Base-by-base conservation (phyloP, 1,140 invertebrate species). In the Papilio polytes region DNA sequence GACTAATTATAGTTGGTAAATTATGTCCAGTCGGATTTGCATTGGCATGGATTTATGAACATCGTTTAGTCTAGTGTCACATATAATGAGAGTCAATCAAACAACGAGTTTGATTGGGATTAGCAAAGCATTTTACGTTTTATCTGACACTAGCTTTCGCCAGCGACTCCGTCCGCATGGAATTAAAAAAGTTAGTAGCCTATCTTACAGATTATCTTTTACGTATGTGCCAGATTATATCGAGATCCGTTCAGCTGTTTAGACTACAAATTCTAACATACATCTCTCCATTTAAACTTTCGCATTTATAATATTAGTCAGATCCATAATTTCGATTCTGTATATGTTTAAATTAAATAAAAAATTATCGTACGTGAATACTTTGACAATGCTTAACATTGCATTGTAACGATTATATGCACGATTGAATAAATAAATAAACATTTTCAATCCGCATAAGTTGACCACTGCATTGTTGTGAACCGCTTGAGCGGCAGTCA, bases 41-140 rank as follows among this genome's bases (percentile, higher is more conserved):
- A 31, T 70, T 36, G 63, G 36, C 63, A 70, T 70, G 63, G 26
- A 70, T 70, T 70, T 70, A 70, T 70, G 63, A 70, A 31, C 22
- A 31, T 70, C 63, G 26, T 70, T 70, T 70, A 70, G 63, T 70
- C 12, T 2, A 26, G 12, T 70, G 63, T 31, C 13, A 15, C 63
- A 31, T 70, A 70, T 70, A 70, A 70, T 70, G 63, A 31, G 26
- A 70, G 63, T 70, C 63, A 70, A 70, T 70, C 26, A 70, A 70
- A 80, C n/a, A 73, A 41, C 7, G 36, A 78, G 73, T 78, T 81
- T 76, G 56, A 44, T 31, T 78, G 53, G 56, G 22, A 73, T 73
- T 78, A 46, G 41, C 2, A 77, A 77, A 77, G 48, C 74, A 48
- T 77, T 56, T 77, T 53, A 51, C 9, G 8, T 77, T 53, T 53